phyloP scores from a whole-genome alignment of 2,797 vertebrate species.

The Yasuhikotakia modesta region DNA sequence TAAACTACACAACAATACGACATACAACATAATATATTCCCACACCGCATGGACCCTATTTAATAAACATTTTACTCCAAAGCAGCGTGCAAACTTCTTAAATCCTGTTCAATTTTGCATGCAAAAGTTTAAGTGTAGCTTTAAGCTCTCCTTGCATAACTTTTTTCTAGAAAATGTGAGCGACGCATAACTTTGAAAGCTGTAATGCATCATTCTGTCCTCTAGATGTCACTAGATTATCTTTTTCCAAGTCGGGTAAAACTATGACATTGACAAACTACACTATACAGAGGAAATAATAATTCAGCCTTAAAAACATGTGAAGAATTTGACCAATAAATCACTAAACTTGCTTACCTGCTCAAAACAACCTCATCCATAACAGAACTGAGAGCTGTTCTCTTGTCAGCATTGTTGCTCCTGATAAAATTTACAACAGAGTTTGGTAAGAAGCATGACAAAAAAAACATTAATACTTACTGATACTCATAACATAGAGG shows the following conservation, averaged over 20 bases:
- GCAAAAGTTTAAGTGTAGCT: too few relatives aligned
- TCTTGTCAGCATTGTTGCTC: neutral
- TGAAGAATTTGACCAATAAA: neutral
- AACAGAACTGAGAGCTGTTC: neutral
- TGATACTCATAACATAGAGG: neutral
- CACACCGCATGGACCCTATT: too few relatives aligned
- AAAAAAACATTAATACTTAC: neutral
- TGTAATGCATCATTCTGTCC: slow-evolving; percentile 34
- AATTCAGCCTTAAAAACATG: slow-evolving; percentile 19
- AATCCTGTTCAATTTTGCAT: too few relatives aligned
- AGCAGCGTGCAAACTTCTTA: too few relatives aligned
- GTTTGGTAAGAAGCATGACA: neutral
- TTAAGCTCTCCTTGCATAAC: too few relatives aligned
- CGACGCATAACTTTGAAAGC: neutral
- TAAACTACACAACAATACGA: too few relatives aligned
- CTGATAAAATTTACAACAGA: neutral
- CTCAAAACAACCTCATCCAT: neutral
- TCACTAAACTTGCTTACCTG: neutral
- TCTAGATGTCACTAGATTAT: slow-evolving; percentile 52
- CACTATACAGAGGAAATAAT: neutral
- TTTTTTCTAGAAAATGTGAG: too few relatives aligned
- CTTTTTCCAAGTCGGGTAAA: neutral
- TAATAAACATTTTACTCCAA: too few relatives aligned
- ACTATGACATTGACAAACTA: neutral
- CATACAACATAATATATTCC: too few relatives aligned